phyloP scores from a whole-genome alignment of 2,888 invertebrate species.

The Tromatobia lineatoria region DNA sequence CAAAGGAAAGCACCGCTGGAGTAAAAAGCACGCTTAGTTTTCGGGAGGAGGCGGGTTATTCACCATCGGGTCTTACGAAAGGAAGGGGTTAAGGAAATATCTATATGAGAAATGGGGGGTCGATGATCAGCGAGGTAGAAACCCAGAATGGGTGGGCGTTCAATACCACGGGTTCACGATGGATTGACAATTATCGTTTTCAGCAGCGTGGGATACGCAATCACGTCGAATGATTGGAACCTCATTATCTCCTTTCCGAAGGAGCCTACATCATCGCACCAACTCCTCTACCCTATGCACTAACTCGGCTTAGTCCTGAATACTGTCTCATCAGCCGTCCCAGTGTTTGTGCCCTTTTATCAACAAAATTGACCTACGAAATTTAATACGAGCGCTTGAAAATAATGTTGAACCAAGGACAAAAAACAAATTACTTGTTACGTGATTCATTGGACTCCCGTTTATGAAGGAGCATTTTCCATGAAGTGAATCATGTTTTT shows the following conservation, averaged over 20 bases:
- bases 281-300: not conserved
- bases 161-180: slow-evolving; percentile 36
- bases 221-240: slow-evolving; percentile 71
- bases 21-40: slow-evolving; percentile 12
- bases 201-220: slow-evolving; percentile 60
- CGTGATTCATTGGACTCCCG: no score
- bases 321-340: not conserved
- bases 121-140: slow-evolving; percentile 38
- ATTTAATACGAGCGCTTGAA: not conserved
- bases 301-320: not conserved
- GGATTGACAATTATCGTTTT: slow-evolving; percentile 67
- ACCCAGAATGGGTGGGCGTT: slow-evolving; percentile 17
- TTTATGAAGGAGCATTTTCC: no score
- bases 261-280: slow-evolving; percentile 56
- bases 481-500: no score
- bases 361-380: not conserved
- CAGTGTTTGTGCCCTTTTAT: not conserved
- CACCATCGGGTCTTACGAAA: slow-evolving; percentile 26
- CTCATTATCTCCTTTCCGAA: slow-evolving; percentile 72
- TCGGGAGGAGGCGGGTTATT: slow-evolving; percentile 12
- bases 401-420: not conserved
- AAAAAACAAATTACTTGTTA: not conserved
- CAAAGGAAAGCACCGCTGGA: slow-evolving; percentile 31
- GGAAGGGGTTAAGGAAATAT: not conserved
- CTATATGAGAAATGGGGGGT: not conserved